A percentile compares a stretch with the other conserved stretches of the same genome.
These are phyloP conservation scores for Chymomyza costata DNA, from an alignment of 1,140 invertebrate genomes.

Conservation along the genomic window DNA sequence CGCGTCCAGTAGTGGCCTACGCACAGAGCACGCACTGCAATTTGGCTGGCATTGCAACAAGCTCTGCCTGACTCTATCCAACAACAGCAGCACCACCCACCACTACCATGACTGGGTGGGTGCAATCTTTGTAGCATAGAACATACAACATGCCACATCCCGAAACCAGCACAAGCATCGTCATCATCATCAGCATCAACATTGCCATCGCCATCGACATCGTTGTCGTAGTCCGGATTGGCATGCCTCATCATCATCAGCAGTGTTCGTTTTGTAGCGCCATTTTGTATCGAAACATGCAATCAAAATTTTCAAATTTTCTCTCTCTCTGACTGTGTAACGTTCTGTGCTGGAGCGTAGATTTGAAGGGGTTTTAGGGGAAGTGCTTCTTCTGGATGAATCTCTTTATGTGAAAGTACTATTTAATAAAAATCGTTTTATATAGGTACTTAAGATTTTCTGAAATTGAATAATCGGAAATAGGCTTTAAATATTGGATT, in stretches of 20 bases:
- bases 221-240: slow-evolving; percentile 54
- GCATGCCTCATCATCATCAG: slow-evolving; percentile 66
- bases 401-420: too few relatives aligned
- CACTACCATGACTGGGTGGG: slow-evolving; percentile 8
- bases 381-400: too few relatives aligned
- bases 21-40: slow-evolving; percentile 60
- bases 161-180: too few relatives aligned
- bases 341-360: slow-evolving; percentile 16
- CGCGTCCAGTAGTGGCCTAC: slow-evolving; percentile 34
- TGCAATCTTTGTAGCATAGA: slow-evolving; percentile 34
- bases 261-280: slow-evolving; percentile 53
- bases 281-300: slow-evolving; percentile 73
- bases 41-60: slow-evolving; percentile 21
- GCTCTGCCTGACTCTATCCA: neutral
- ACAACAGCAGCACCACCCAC: neutral
- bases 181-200: neutral
- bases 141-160: neutral
- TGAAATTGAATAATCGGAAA: too few relatives aligned
- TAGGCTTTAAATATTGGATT: too few relatives aligned
- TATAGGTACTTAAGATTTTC: too few relatives aligned
- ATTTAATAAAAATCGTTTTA: too few relatives aligned
- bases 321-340: slow-evolving; percentile 10
- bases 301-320: slow-evolving; percentile 74
- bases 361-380: neutral
- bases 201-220: slow-evolving; percentile 17